Evolutionary conservation across 1,140 invertebrate genomes (phyloP), one percentile per base, ranked within the genome.

Genomic region (Manduca sexta): DNA sequence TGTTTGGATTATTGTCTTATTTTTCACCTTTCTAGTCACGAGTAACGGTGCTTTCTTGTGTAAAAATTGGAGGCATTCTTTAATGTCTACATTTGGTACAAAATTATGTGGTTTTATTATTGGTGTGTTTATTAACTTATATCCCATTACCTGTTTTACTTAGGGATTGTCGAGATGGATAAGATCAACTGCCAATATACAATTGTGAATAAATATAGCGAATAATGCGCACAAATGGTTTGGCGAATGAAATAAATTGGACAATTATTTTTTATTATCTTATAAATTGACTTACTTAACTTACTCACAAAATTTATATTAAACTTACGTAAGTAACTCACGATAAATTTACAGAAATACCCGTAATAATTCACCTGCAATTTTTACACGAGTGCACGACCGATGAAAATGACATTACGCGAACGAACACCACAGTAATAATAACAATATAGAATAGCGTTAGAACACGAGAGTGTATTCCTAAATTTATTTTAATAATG

Each of bases 401-500:
- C 60, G 57, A 56, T 75, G 80, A 84, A 84, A 81, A 74, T 69
- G 80, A 52, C 80, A 68, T 43, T 45, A 49, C 52, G 52, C 73
- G 60, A 80, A 76, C 63, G 80, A 84, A 84, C 80, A 84, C 80
- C 80, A 84, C 57, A 69, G 57, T 77, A 78, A 72, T 64, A 53
- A 68, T 73, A 78, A 66, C 52, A 26, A 69, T 73, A 67, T 74
- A 69, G 64, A 16, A 67, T 70, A 73, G 59, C 69, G 49, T 76
- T 59, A 67, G 21, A 26, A 26, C 21, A 26, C 62, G 69, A 75
- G 61, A 68, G 63, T 63, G 45, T 61, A 64, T 60, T 77, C 76
- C 77, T 80, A 79, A 69, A 78, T 71, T 74, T 74, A 73, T 74
- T 78, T 84, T 72, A 77, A 71, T 69, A 56, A 48, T 44, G 44